Conservation (phyloP, 2,888 invertebrate genomes). For the Phalera bucephala region DNA sequence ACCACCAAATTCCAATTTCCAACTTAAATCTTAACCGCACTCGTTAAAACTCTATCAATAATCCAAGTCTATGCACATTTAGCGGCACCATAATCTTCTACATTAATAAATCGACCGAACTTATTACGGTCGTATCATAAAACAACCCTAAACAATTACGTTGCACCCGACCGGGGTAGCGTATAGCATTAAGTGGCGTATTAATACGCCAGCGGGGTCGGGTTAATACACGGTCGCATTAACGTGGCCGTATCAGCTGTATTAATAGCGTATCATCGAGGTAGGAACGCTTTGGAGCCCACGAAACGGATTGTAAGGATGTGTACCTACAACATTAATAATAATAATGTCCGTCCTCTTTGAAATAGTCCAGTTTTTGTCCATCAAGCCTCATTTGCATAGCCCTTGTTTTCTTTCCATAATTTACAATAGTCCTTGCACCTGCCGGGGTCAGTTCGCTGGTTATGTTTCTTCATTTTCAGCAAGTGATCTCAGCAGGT, state of each 20-base stretch:
- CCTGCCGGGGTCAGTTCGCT: no score
- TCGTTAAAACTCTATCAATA: slow-evolving; percentile 1
- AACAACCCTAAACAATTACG: slow-evolving; percentile 75
- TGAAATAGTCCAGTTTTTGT: no score
- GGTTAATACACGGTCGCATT: slow-evolving; percentile 61
- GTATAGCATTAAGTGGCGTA: slow-evolving; percentile 68
- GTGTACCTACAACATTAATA: no score
- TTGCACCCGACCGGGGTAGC: slow-evolving; percentile 42
- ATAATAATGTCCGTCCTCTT: no score
- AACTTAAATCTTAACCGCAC: no score
- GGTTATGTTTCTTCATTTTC: no score
- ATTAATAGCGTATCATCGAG: slow-evolving; percentile 76
- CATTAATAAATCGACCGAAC: slow-evolving; percentile 49
- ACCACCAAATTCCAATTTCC: no score
- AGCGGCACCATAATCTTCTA: slow-evolving; percentile 32
- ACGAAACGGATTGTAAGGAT: not conserved
- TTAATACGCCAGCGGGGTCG: slow-evolving; percentile 44
- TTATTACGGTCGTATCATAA: slow-evolving; percentile 50
- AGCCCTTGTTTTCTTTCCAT: no score
- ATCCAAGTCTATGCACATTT: slow-evolving; percentile 9
- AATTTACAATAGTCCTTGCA: no score
- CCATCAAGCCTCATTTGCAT: no score
- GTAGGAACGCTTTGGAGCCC: slow-evolving; percentile 44
- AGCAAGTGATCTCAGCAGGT: no score
- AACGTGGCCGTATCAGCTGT: slow-evolving; percentile 61